Evolutionary conservation across 2,888 invertebrate species (phyloP), one percentile per base, ranked within the genome.

Genomic region (Tenthredo mesomela): DNA sequence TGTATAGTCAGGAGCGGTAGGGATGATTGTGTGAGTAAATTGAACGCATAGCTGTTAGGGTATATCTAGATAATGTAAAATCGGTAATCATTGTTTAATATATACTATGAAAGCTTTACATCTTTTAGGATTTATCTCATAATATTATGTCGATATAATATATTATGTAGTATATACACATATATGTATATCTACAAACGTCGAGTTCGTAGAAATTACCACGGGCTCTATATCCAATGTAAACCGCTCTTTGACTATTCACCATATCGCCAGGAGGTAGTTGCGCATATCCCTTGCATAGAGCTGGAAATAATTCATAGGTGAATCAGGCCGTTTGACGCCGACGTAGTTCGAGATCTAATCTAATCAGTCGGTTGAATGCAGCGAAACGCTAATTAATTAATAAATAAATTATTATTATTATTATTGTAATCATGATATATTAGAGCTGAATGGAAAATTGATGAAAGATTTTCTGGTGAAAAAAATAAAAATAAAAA

Each of bases 301-400:
- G 77, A 77, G 77, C n/a, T 50, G 47, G 50, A 33, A 77, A 77
- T 77, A 77, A 77, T 77, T 77, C 54, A 77, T 33, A 29, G 77
- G 33, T 12, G 47, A 29, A n/a, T 54, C 77, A n/a, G 33, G 33
- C 29, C 47, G 77, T 40, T 73, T 29, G 77, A 50, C 54, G 33
- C 18, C 50, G 29, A 77, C 47, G 77, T 29, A n/a, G 54, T 54
- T 18, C 18, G 54, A 54, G 50, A 18, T 50, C 18, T 50, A 50
- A 54, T 54, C n/a, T 54, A 54, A 54, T 54, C 2, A 25, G 25
- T 61, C 21, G 61, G 1, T 4, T 54, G 54, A 54, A 54, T n/a
- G 54, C n/a, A n/a, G n/a, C 54, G n/a, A 54, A 7, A n/a, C 9
- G 25, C 61, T 61, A 25, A 61, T 25, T 61, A 25, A 61, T 25